Conservation (phyloP, 2,888 invertebrate genomes). For the Timandra comae region DNA sequence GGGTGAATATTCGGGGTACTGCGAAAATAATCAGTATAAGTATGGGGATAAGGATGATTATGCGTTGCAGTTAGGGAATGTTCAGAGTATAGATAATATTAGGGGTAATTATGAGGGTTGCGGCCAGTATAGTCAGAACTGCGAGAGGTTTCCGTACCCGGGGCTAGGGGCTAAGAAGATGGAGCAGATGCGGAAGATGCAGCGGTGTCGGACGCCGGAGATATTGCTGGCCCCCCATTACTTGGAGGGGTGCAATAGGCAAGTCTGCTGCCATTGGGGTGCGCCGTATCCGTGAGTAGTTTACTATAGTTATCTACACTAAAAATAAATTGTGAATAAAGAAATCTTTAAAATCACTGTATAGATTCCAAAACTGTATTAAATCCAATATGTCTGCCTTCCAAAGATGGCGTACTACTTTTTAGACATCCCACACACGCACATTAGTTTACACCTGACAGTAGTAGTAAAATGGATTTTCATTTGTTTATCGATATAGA, state of each 20-base stretch:
- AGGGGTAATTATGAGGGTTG: constrained; percentile 46
- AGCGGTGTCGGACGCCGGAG: constrained; percentile 84
- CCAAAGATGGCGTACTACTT: no score
- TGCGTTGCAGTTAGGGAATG: constrained; percentile 44
- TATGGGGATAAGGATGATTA: constrained; percentile 55
- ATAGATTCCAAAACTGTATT: no score
- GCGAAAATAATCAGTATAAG: constrained; percentile 50
- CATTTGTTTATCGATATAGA: constrained; percentile 11
- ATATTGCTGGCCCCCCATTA: constrained; percentile 86
- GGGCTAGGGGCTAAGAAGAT: constrained; percentile 67
- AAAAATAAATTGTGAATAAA: background rate
- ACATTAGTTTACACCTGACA: no score
- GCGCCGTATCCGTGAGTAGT: constrained; percentile 51
- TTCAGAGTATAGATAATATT: constrained; percentile 47
- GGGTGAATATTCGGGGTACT: constrained; percentile 48
- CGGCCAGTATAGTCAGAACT: constrained; percentile 47
- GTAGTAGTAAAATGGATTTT: no score
- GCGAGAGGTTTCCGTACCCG: constrained; percentile 68
- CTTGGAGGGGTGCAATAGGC: constrained; percentile 67
- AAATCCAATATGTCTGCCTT: no score
- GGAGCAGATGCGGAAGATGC: constrained; percentile 52
- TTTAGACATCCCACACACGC: no score
- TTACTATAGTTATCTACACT: background rate
- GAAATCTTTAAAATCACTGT: background rate
- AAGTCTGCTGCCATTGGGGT: constrained; percentile 70